Evolutionary conservation across 2,888 invertebrate species (phyloP).

Genomic region (Sinopyrophorus schimmeli): DNA sequence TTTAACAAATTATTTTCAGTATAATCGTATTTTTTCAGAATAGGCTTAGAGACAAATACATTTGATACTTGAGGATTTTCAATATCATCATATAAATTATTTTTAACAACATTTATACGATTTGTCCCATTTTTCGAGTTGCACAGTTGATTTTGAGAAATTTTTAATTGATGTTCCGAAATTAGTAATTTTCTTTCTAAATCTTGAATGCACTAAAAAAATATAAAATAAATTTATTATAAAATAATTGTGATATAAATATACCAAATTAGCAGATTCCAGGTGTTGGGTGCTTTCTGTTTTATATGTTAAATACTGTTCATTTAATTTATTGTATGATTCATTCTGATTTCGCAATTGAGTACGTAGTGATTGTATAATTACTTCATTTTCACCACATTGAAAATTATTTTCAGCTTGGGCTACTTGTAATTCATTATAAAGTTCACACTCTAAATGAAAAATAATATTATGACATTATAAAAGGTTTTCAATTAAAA

Average conservation of each 20-base stretch:
- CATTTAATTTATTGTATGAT: conserved; percentile 22
- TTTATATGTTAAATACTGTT: conserved; percentile 14
- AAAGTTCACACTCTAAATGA: conserved; percentile 26
- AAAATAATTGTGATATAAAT: background rate
- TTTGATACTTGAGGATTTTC: background rate
- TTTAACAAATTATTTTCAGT: too few relatives aligned
- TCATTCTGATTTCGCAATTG: conserved; percentile 30
- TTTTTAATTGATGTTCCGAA: conserved; percentile 14
- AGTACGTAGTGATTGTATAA: conserved; percentile 26
- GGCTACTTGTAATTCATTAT: conserved; percentile 26
- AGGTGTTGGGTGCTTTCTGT: background rate
- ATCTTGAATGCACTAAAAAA: conserved; percentile 16
- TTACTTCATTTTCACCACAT: conserved; percentile 29
- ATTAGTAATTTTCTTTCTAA: conserved; percentile 10
- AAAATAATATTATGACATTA: too few relatives aligned
- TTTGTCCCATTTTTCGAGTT: background rate
- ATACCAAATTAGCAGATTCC: conserved; percentile 11
- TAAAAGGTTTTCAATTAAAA: too few relatives aligned
- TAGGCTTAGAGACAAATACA: too few relatives aligned
- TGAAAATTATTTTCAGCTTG: conserved; percentile 29
- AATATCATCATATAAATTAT: background rate
- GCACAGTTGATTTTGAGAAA: conserved; percentile 15
- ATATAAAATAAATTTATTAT: background rate
- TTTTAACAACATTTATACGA: background rate
- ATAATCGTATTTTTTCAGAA: too few relatives aligned